Base-by-base conservation (phyloP, 1,140 invertebrate species). In the Megathymus violae region DNA sequence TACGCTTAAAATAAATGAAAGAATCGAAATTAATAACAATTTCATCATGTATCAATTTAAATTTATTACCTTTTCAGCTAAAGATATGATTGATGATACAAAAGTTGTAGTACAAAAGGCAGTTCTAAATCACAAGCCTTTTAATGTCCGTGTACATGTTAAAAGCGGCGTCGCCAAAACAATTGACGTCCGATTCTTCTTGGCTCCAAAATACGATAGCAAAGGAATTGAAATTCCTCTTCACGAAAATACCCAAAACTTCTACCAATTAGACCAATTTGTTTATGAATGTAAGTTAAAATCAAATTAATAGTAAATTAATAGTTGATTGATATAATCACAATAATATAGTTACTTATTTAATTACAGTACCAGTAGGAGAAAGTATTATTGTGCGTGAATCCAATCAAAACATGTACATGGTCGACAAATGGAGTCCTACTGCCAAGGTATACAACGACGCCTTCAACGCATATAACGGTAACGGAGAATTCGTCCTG, bases 121-220 rank as follows among this genome's bases (percentile, higher is more conserved):
- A 1, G 91, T 92, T 47, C 78, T 95, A 11, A 95, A 95, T 80
- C 94, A 95, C 90, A 93, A 94, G 63, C 91, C 92, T n/a, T 95
- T 94, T 91, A 92, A 89, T 56, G 92, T 94, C 3, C 77, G 78
- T n/a, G 59, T 88, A 0, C 59, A 80, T n/a, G 80, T 88, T 1
- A 79, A 82, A 43, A 82, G 71, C 27, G 71, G 82, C 0, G 76
- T 64, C 4, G 69, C 78, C 4, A 80, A 82, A 64, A 80, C 71
- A 0, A 85, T 89, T 0, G 75, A 92, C 3, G 92, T 96, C 1
- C 93, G 93, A 13, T 90, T 95, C 25, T 96, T 94, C 92, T 76
- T 96, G 25, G 95, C 94, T 36, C 95, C 95, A 1, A 95, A 95
- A 78, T 94, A 93, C 69, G 93, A 95, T 60, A 88, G 91, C 54